Conservation (phyloP, 2,113 vertebrate genomes). For the Rhizomys pruinosus region DNA sequence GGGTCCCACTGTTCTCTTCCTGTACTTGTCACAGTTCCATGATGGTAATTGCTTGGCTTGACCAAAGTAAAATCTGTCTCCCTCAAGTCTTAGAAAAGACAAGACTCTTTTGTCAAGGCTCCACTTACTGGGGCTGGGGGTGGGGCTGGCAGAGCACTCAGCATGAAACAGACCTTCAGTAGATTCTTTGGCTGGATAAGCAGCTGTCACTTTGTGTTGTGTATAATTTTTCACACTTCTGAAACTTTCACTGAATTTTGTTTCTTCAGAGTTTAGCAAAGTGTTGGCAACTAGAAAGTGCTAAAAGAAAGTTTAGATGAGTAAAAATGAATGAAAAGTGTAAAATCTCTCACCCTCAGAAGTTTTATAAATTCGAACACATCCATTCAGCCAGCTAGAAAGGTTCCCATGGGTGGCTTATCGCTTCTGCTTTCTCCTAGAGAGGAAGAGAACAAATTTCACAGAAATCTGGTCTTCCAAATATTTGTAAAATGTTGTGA, state of each 20-base stretch:
- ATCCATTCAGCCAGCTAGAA: not conserved
- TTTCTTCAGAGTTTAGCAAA: not conserved
- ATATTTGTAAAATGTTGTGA: constrained; percentile 30
- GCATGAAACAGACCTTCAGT: not conserved
- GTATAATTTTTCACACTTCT: not conserved
- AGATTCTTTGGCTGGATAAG: not conserved
- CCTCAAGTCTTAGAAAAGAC: not conserved
- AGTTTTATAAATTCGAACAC: constrained; percentile 1
- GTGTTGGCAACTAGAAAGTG: not conserved
- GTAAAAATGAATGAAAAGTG: not conserved
- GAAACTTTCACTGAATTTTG: not conserved
- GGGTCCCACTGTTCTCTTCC: not conserved
- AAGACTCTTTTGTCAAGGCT: not conserved
- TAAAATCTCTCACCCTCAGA: not conserved
- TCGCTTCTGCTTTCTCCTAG: constrained; percentile 9
- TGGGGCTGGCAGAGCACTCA: not conserved
- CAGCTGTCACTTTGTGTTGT: not conserved
- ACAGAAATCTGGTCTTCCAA: not conserved
- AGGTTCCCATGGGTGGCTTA: not conserved
- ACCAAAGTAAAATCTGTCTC: not conserved
- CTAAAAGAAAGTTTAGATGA: not conserved
- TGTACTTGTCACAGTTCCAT: not conserved
- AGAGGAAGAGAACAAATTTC: constrained; percentile 30
- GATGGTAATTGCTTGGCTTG: not conserved
- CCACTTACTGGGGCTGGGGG: not conserved